Base-by-base conservation (phyloP, 2,113 vertebrate species). In the Odocoileus virginianus region DNA sequence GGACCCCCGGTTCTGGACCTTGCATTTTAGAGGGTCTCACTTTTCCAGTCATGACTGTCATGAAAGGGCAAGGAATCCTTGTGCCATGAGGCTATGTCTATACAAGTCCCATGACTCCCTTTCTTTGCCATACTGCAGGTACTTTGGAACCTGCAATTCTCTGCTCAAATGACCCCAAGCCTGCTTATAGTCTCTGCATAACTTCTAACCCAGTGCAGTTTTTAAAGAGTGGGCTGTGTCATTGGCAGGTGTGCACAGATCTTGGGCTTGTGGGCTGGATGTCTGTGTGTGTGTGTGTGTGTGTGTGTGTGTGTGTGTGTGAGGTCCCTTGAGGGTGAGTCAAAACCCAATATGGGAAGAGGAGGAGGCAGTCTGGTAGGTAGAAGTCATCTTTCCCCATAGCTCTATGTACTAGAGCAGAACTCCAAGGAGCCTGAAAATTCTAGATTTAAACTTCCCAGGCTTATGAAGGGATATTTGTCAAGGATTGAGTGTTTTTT, bases 391-490 rank as follows among this genome's bases (percentile, higher is more conserved):
- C 55, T 74, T 27, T 43, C 54, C 14, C 25, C 2, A 3, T 7
- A 17, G 23, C 64, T 45, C 81, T 0, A 0, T n/a, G 54, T 60
- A 40, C 54, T 60, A 52, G 50, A 36, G 57, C 47, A 50, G 79
- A 81, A 16, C 76, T 94, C 64, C 58, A 85, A 52, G 74, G 89
- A 88, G n/a, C 28, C 64, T 55, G 55, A 40, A 60, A 43, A 79
- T 52, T 95, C 91, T 87, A 76, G 76, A 79, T 84, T 86, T 89
- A 95, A 97, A 95, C 43, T 76, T 90, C 71, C 43, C 54, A 96
- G 47, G 85, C 86, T 91, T 81, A 54, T 40, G 91, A 88, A 81
- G 92, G 67, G 76, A 25, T 54, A 45, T 95, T 96, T 95, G 85
- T 98, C 47, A 83, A 97, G 61, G 58, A 28, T 43, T 61, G 88